phyloP scores from a whole-genome alignment of 35 echinoderm and acorn worm genomes.

The Ophiothrix spiculata region DNA sequence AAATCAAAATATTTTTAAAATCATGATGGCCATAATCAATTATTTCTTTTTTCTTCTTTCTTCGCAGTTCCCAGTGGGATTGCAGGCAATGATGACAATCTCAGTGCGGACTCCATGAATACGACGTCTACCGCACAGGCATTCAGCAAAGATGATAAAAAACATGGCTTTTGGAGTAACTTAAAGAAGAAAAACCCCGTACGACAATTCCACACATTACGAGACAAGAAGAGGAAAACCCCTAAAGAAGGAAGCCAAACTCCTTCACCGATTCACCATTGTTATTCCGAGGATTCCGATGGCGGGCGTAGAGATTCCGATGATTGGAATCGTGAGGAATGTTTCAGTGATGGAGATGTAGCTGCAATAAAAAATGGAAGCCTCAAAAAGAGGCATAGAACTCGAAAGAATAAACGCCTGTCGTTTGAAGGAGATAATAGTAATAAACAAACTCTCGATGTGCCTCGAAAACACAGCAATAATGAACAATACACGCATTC shows the following conservation, averaged over 20 bases:
- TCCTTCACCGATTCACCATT: neutral
- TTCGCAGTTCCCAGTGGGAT: conserved; percentile 6
- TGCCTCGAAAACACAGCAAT: conserved; percentile 11
- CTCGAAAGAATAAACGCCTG: conserved; percentile 27
- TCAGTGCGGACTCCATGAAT: neutral
- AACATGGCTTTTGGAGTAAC: conserved; percentile 43
- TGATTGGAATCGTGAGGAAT: conserved; percentile 5
- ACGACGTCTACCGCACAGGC: conserved; percentile 13
- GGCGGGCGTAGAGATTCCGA: neutral
- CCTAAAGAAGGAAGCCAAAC: conserved; percentile 2
- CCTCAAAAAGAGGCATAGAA: conserved; percentile 25
- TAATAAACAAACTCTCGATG: conserved; percentile 21
- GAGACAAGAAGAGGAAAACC: neutral
- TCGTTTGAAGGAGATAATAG: conserved; percentile 42
- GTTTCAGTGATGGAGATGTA: conserved; percentile 28
- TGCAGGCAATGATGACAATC: conserved; percentile 30
- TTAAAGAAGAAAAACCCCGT: conserved; percentile 60
- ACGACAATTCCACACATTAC: conserved; percentile 19
- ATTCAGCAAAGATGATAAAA: conserved; percentile 4
- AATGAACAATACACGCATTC: neutral
- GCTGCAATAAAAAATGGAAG: conserved; percentile 5
- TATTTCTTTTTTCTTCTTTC: neutral
- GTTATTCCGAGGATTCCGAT: conserved; percentile 21
- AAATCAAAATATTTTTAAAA: too few relatives aligned
- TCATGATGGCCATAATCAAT: too few relatives aligned